Base-by-base conservation (phyloP, 1,140 invertebrate genomes). In the Pseudomyrmex flavicornis region DNA sequence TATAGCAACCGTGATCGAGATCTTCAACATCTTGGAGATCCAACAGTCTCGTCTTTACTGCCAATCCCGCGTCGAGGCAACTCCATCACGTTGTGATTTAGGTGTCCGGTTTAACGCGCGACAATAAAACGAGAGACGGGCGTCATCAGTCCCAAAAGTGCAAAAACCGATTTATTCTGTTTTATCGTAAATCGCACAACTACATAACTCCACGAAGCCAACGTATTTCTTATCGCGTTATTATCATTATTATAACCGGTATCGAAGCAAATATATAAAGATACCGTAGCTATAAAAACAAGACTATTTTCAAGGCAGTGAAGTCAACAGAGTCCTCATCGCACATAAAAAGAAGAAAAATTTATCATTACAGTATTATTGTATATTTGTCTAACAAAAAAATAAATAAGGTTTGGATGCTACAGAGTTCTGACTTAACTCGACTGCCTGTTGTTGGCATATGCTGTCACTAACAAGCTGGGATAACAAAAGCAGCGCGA, bases 91-190 rank as follows among this genome's bases (percentile, higher is more conserved):
- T 35, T 26, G 22, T 56, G 76, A 72, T 80, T 72, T 80, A 80
- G 46, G 12, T 80, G 76, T 80, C 46, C 76, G 54, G 66, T 80
- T 80, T 80, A 80, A 80, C n/a, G 20, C 76, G 35, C 66, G 76
- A 72, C 46, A 48, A 48, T 80, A 80, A 80, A 80, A 44, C 76
- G 76, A 66, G 20, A 72, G 52, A 72, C 76, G 54, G 54, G 22
- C 66, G 54, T 72, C 68, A 72, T 80, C 76, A 80, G 76, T 80
- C 46, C 76, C 20, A 61, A 80, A 80, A 80, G 76, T 80, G 52
- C 66, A 80, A 80, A 80, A 80, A 80, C 65, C 76, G 76, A 80
- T 80, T 70, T 80, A 80, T 61, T 20, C 66, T 54, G 76, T 59
- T 80, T 80, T 72, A 59, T 80, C 66, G 44, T 72, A 72, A 80